Conservation (phyloP, 2,888 invertebrate species). For the Folsomia manolachei region DNA sequence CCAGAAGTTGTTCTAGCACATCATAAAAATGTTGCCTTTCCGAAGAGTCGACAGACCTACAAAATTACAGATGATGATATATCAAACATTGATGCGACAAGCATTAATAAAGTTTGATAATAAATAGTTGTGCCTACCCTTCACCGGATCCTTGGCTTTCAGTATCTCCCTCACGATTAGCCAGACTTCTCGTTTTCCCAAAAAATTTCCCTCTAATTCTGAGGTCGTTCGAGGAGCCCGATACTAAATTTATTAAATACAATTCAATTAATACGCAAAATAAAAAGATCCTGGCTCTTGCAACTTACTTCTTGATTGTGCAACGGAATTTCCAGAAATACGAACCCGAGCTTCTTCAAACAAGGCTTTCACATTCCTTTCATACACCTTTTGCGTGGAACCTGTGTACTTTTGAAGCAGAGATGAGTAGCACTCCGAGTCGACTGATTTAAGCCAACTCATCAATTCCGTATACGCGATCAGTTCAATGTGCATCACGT, state of each 20-base stretch:
- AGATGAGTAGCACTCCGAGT: constrained; percentile 75
- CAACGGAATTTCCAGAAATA: constrained; percentile 52
- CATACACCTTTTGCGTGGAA: constrained; percentile 82
- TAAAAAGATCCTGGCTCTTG: too few relatives aligned
- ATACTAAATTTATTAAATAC: constrained; percentile 25
- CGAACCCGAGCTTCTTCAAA: constrained; percentile 70
- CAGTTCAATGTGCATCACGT: constrained; percentile 79
- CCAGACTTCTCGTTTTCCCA: constrained; percentile 49
- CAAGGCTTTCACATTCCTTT: constrained; percentile 75
- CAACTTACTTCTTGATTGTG: constrained; percentile 40
- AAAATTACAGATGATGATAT: background rate
- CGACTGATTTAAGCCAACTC: constrained; percentile 86
- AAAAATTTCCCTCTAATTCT: constrained; percentile 48
- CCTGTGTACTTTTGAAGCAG: constrained; percentile 76
- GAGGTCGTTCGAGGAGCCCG: constrained; percentile 43
- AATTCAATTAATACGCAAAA: background rate
- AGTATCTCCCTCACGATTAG: constrained; percentile 49
- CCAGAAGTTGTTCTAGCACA: constrained; percentile 78
- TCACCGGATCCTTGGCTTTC: constrained; percentile 51
- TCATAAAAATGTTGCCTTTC: constrained; percentile 58
- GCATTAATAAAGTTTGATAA: background rate
- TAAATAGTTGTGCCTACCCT: constrained; percentile 33
- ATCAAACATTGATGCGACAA: background rate
- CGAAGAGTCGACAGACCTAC: constrained; percentile 48
- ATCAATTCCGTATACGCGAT: constrained; percentile 83